phyloP scores from a whole-genome alignment of 2,113 vertebrate genomes.

The Mustela lutreola region DNA sequence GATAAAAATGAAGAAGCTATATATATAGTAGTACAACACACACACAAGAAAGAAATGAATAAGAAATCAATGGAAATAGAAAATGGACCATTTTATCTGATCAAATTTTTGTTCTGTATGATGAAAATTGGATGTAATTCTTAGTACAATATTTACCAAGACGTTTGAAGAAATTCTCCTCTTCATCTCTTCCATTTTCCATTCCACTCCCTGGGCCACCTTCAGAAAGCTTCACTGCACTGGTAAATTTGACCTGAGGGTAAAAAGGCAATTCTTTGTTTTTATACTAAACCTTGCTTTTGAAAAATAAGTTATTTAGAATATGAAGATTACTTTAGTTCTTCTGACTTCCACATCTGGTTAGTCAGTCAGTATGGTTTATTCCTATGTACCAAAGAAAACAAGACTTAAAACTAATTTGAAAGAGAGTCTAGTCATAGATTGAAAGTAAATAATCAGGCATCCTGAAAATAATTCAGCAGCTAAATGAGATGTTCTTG shows the following conservation, averaged over 20 bases:
- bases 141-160: slow-evolving; percentile 98
- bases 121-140: slow-evolving; percentile 95
- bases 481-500: background rate
- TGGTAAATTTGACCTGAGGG: slow-evolving; percentile 97
- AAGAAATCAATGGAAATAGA: slow-evolving; percentile 62
- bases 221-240: slow-evolving; percentile 97
- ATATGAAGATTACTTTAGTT: background rate
- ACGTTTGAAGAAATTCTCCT: slow-evolving; percentile 99
- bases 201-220: slow-evolving; percentile 90
- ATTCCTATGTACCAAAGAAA: background rate
- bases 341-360: background rate
- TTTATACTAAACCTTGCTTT: background rate
- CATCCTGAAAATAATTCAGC: slow-evolving; percentile 26
- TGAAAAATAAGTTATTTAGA: background rate
- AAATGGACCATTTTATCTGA: slow-evolving; percentile 89
- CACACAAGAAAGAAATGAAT: slow-evolving; percentile 72
- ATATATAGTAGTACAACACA: background rate
- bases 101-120: slow-evolving; percentile 97
- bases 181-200: slow-evolving; percentile 96
- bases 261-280: background rate
- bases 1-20: slow-evolving; percentile 52
- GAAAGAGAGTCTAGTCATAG: background rate
- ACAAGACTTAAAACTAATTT: background rate
- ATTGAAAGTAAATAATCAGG: background rate
- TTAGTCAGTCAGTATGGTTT: background rate